Percentiles rank a stretch among this genome's conserved stretches.
Evolutionary conservation across 2,797 vertebrate genomes (phyloP).

Genomic region (Lagodon rhomboides): DNA sequence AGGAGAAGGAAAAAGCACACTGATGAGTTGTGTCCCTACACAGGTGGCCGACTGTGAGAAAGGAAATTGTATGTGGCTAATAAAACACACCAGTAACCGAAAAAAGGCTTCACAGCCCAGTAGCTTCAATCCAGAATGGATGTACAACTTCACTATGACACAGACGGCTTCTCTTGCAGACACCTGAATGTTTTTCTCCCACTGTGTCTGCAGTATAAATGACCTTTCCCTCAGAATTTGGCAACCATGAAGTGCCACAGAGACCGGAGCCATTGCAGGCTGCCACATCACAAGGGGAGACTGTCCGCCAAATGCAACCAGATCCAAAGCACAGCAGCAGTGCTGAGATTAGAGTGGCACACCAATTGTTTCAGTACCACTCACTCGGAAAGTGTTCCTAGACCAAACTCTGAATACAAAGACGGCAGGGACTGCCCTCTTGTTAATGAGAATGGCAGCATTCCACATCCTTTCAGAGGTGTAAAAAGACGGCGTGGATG

Average conservation of each 20-base stretch:
- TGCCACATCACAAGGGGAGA: conserved; percentile 68
- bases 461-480: conserved; percentile 59
- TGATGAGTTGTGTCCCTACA: conserved; percentile 20
- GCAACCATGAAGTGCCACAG: conserved; percentile 68
- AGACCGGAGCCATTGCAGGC: conserved; percentile 64
- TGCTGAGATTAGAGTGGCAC: conserved; percentile 73
- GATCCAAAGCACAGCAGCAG: conserved; percentile 72
- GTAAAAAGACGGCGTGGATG: conserved; percentile 27
- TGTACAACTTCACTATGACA: conserved; percentile 49
- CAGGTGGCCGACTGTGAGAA: conserved; percentile 46
- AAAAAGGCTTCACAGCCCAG: conserved; percentile 51
- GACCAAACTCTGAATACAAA: conserved; percentile 68
- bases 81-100: conserved; percentile 46
- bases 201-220: conserved; percentile 68
- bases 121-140: conserved; percentile 35
- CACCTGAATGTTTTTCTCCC: conserved; percentile 61
- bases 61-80: conserved; percentile 48
- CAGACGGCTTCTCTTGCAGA: conserved; percentile 56
- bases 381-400: conserved; percentile 69
- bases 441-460: conserved; percentile 64
- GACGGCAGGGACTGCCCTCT: conserved; percentile 43
- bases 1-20: conserved; percentile 13
- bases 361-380: conserved; percentile 71
- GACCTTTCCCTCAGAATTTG: conserved; percentile 74
- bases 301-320: conserved; percentile 65